A percentile compares a stretch with the other conserved stretches of the same genome.
phyloP scores from a whole-genome alignment of 1,140 invertebrate genomes.

The Hermatobates lingyangjiaoensis region DNA sequence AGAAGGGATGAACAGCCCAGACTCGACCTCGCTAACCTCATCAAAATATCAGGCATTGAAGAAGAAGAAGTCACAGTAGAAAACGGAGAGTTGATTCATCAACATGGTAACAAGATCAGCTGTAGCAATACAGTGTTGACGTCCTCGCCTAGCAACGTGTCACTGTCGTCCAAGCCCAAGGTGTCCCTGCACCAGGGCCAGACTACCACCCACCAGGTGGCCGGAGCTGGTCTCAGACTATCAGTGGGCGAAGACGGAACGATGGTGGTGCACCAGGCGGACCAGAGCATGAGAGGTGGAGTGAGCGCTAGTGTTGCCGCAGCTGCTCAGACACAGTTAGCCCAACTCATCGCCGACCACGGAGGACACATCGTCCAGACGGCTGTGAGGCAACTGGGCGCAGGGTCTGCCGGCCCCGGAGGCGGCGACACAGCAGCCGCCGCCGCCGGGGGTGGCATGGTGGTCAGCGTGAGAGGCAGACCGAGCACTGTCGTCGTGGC shows the following conservation, averaged over 20 bases:
- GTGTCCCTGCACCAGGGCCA: too few relatives aligned
- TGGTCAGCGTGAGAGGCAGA: too few relatives aligned
- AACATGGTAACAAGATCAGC: too few relatives aligned
- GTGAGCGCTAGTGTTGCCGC: slow-evolving; percentile 20
- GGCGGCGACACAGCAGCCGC: slow-evolving; percentile 9
- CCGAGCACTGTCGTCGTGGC: slow-evolving; percentile 14
- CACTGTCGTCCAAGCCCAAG: too few relatives aligned
- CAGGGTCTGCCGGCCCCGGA: slow-evolving; percentile 14
- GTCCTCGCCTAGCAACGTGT: too few relatives aligned
- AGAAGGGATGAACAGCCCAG: slow-evolving; percentile 31
- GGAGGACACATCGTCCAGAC: slow-evolving; percentile 19
- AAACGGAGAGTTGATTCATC: too few relatives aligned
- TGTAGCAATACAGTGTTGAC: too few relatives aligned
- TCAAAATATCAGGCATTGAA: slow-evolving; percentile 34
- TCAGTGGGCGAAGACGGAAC: slow-evolving; percentile 31
- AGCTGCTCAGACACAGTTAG: slow-evolving; percentile 19
- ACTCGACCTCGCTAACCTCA: slow-evolving; percentile 32
- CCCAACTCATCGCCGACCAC: slow-evolving; percentile 19
- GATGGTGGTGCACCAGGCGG: slow-evolving; percentile 27
- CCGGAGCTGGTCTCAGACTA: slow-evolving; percentile 25
- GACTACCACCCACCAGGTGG: too few relatives aligned
- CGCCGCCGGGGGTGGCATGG: neutral
- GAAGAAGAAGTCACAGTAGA: too few relatives aligned
- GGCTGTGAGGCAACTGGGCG: slow-evolving; percentile 17
- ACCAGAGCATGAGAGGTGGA: slow-evolving; percentile 4